Evolutionary conservation across 2,113 vertebrate species (phyloP).

Genomic region (Pipra filicauda): DNA sequence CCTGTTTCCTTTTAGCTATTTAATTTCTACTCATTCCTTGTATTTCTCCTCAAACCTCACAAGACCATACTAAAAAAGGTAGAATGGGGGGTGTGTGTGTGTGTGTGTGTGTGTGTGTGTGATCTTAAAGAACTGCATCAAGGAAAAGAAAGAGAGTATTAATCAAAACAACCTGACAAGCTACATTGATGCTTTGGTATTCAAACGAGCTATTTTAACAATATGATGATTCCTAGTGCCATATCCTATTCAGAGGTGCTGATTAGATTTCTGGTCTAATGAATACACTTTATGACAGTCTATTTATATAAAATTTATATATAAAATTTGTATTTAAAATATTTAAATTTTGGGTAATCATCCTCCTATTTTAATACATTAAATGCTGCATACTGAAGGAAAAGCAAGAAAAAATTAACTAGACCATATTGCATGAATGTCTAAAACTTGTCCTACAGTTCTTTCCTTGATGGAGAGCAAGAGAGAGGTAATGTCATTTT

Average conservation of each 20-base stretch:
- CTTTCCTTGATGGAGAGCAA: neutral
- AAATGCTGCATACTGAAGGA: neutral
- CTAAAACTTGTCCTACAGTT: neutral
- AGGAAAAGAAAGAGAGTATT: neutral
- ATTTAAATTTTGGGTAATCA: neutral
- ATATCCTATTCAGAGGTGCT: neutral
- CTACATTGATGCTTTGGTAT: constrained; percentile 32
- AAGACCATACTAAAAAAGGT: constrained; percentile 7
- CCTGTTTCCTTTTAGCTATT: neutral
- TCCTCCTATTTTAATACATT: neutral
- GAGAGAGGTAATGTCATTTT: neutral
- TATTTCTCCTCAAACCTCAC: constrained; percentile 54
- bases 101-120: neutral
- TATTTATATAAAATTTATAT: neutral
- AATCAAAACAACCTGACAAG: neutral
- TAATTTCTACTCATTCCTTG: constrained; percentile 58
- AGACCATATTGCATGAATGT: too few relatives aligned
- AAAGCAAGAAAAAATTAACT: neutral
- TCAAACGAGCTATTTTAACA: constrained; percentile 42
- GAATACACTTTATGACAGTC: neutral
- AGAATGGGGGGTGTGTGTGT: neutral
- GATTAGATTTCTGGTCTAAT: neutral
- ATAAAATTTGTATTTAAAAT: neutral
- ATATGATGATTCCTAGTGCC: neutral
- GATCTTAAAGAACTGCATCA: constrained; percentile 19